These are phyloP conservation scores for Trachymyrmex septentrionalis DNA, from an alignment of 1,140 invertebrate genomes.

Conservation along the genomic window DNA sequence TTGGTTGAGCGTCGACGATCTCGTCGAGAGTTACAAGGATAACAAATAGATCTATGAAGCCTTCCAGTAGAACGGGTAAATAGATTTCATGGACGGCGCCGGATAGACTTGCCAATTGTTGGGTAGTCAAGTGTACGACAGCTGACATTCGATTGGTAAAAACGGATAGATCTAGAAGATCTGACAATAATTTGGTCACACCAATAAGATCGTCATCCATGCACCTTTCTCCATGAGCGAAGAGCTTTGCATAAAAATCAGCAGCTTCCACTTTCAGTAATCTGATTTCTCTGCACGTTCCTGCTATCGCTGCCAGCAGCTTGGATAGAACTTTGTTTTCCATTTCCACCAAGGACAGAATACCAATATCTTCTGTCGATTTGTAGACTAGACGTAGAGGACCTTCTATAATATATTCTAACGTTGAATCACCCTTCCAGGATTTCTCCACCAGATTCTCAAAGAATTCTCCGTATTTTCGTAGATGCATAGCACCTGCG, in stretches of 20 bases:
- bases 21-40: constrained; percentile 91
- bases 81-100: constrained; percentile 80
- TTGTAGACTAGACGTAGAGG: constrained; percentile 88
- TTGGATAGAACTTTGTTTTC: constrained; percentile 94
- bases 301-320: constrained; percentile 92
- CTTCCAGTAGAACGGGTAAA: constrained; percentile 86
- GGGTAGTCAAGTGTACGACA: constrained; percentile 80
- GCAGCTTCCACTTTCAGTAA: constrained; percentile 90
- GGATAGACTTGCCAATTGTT: constrained; percentile 81
- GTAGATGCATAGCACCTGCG: constrained; percentile 89
- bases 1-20: constrained; percentile 88
- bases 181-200: constrained; percentile 78
- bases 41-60: constrained; percentile 90
- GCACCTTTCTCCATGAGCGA: constrained; percentile 89
- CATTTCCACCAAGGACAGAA: constrained; percentile 91
- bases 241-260: constrained; percentile 88
- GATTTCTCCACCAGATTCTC: constrained; percentile 88
- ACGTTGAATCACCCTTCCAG: constrained; percentile 79
- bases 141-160: constrained; percentile 85
- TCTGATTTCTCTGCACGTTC: constrained; percentile 92
- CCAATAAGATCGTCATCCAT: constrained; percentile 77
- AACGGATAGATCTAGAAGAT: constrained; percentile 84
- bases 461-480: constrained; percentile 91
- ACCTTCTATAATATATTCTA: constrained; percentile 85
- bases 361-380: constrained; percentile 89